These are phyloP conservation scores for Ploceus nigricollis DNA, from an alignment of 2,113 vertebrate genomes.

Conservation along the genomic window DNA sequence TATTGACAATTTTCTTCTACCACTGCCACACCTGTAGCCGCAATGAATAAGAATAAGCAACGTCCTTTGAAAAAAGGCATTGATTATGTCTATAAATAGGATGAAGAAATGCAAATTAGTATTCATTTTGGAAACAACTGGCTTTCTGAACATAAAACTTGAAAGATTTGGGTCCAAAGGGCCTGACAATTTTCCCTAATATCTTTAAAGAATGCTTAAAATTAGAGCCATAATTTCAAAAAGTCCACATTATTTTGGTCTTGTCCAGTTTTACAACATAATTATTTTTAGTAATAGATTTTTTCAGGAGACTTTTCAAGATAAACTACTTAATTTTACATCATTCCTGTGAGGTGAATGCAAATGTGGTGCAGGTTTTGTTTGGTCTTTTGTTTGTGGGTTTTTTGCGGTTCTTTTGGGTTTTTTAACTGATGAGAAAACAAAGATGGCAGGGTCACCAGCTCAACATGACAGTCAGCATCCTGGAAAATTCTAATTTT, in stretches of 20 bases:
- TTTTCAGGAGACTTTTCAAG: background rate
- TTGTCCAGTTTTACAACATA: background rate
- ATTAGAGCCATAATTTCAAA: background rate
- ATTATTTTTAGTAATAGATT: background rate
- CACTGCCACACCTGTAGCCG: background rate
- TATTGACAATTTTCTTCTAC: background rate
- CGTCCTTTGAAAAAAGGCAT: background rate
- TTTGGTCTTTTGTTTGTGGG: background rate
- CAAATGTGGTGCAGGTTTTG: background rate
- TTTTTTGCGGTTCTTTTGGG: rapidly evolving
- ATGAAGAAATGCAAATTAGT: background rate
- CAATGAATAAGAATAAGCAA: background rate
- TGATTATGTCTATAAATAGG: background rate
- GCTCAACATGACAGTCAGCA: background rate
- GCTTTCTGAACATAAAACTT: background rate
- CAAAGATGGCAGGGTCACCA: background rate
- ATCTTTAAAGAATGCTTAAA: background rate
- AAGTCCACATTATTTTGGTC: background rate
- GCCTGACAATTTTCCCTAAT: background rate
- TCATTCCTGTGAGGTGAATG: background rate
- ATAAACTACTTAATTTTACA: background rate
- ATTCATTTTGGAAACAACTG: background rate
- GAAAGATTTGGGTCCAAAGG: background rate
- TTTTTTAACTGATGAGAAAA: background rate
- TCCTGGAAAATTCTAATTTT: background rate